These are phyloP conservation scores for Philotrypesis tridentata DNA, from an alignment of 1,140 invertebrate species.

Conservation along the genomic window DNA sequence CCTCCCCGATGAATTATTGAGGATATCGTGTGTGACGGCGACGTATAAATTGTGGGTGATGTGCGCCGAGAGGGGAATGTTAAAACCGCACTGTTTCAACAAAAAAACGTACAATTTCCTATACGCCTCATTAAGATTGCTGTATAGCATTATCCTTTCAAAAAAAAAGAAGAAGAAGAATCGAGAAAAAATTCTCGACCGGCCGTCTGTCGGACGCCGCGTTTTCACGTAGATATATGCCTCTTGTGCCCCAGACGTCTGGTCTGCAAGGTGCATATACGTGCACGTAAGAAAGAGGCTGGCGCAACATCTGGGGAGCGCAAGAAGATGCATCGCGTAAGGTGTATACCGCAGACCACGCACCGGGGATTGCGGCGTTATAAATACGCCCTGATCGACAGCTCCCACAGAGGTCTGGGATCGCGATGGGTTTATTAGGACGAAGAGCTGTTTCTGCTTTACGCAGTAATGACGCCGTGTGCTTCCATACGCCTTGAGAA, in stretches of 20 bases:
- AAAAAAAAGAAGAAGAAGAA: neutral
- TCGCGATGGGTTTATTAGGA: neutral
- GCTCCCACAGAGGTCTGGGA: neutral
- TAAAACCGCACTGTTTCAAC: too few relatives aligned
- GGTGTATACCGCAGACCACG: neutral
- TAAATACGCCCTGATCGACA: conserved; percentile 17
- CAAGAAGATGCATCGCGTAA: conserved; percentile 12
- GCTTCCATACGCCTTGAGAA: too few relatives aligned
- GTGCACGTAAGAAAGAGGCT: neutral
- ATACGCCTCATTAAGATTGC: too few relatives aligned
- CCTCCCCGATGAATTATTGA: neutral
- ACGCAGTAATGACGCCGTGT: too few relatives aligned
- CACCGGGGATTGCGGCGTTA: neutral
- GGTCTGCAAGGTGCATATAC: neutral
- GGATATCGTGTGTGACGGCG: neutral
- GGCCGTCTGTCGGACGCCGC: neutral
- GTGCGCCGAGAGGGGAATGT: neutral
- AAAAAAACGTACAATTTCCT: too few relatives aligned
- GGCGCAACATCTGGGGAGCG: conserved; percentile 30
- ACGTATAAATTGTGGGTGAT: too few relatives aligned
- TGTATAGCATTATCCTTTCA: too few relatives aligned
- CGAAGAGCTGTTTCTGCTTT: neutral
- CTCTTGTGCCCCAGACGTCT: neutral
- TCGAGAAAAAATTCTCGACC: conserved; percentile 10
- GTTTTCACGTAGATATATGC: neutral